Evolutionary conservation across 2,113 vertebrate species (phyloP).

Genomic region (Ameiurus melas): DNA sequence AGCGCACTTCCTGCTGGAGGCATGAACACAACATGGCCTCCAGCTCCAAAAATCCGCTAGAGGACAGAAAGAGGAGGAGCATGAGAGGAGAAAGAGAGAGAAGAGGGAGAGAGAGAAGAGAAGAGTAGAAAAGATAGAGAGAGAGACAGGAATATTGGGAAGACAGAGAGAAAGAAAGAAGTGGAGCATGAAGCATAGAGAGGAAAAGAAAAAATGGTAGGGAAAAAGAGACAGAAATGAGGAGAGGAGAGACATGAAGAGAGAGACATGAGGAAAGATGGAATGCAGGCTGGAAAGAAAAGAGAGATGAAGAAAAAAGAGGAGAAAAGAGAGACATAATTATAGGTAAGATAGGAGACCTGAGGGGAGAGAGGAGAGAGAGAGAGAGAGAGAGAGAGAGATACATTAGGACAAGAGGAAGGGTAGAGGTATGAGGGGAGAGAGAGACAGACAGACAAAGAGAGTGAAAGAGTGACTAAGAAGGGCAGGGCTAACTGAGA

Average conservation of each 20-base stretch:
- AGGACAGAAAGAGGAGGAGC: not conserved
- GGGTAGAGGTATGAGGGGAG: too few species aligned
- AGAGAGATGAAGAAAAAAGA: not conserved
- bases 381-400: too few species aligned
- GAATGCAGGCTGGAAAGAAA: too few species aligned
- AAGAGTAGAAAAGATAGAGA: not conserved
- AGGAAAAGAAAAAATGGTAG: not conserved
- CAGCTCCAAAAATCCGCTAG: constrained; percentile 93
- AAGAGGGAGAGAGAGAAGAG: not conserved
- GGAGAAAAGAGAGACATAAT: not conserved
- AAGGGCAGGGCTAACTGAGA: too few species aligned
- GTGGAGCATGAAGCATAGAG: not conserved
- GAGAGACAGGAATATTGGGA: not conserved
- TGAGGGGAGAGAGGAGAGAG: too few species aligned
- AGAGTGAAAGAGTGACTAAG: not conserved
- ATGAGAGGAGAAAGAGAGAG: constrained; percentile 2
- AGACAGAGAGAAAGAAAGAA: not conserved
- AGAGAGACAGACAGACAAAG: too few species aligned
- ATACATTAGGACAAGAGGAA: too few species aligned
- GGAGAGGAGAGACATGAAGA: not conserved
- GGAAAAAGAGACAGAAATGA: not conserved
- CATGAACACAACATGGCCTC: constrained; percentile 96
- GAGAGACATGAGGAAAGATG: too few species aligned
- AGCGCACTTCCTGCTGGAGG: constrained; percentile 86
- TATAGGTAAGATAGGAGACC: not conserved